Conservation (phyloP, 2,888 invertebrate species). For the Drosophila imparisetae region DNA sequence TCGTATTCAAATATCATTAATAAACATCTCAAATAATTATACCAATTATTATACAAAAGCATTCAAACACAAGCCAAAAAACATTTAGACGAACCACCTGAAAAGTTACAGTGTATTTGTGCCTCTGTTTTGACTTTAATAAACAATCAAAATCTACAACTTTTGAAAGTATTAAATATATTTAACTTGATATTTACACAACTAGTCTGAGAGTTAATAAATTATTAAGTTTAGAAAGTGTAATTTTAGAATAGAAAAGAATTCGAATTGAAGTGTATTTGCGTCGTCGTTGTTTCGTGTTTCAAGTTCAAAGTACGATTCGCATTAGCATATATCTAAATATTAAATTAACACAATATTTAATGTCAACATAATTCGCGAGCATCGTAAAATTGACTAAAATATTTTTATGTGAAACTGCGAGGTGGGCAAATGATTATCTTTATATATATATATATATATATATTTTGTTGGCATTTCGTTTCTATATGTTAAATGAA, state of each 20-base stretch:
- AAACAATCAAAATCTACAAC: not conserved
- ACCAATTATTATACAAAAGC: conserved; percentile 12
- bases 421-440: conserved; percentile 28
- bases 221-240: not conserved
- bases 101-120: not conserved
- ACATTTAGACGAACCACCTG: not conserved
- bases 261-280: not conserved
- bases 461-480: conserved; percentile 31
- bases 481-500: conserved; percentile 46
- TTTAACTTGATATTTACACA: not conserved
- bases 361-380: conserved; percentile 71
- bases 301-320: conserved; percentile 37
- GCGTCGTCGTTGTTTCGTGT: not conserved
- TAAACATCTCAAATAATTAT: conserved; percentile 45
- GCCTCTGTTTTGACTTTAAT: not conserved
- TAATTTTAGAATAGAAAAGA: not conserved
- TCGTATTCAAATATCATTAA: conserved; percentile 57
- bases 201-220: not conserved
- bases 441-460: no score
- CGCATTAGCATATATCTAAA: conserved; percentile 67
- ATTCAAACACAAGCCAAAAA: not conserved
- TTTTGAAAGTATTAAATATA: not conserved
- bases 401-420: conserved; percentile 62
- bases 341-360: conserved; percentile 78
- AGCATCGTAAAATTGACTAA: conserved; percentile 62